Conservation (phyloP, 1,140 invertebrate species). For the Battus philenor region DNA sequence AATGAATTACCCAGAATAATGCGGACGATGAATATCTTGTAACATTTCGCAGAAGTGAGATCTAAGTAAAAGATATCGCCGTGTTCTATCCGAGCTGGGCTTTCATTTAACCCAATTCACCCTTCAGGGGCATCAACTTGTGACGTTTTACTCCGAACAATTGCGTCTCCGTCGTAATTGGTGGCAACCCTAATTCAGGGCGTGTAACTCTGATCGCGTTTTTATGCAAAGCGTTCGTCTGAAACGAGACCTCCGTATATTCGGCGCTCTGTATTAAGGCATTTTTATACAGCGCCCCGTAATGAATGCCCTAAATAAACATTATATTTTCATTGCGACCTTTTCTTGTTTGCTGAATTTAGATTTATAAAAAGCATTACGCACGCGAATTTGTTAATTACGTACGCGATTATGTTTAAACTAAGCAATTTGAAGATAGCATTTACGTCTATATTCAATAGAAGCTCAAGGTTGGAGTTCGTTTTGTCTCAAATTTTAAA, state of each 20-base stretch:
- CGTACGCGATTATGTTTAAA: too few species aligned
- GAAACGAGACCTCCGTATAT: slow-evolving; percentile 12
- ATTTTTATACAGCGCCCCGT: slow-evolving; percentile 12
- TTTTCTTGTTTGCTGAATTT: too few species aligned
- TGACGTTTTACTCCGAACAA: slow-evolving; percentile 11
- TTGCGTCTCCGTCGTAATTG: slow-evolving; percentile 13
- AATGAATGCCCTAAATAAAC: slow-evolving; percentile 17
- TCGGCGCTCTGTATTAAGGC: slow-evolving; percentile 14
- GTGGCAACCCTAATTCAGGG: slow-evolving; percentile 14
- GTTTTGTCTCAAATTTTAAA: too few species aligned
- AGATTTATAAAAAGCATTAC: background rate
- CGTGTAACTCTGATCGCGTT: slow-evolving; percentile 17
- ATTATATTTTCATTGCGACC: slow-evolving; percentile 15
- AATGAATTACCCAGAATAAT: too few species aligned
- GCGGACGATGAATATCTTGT: slow-evolving; percentile 2
- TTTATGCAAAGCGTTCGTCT: slow-evolving; percentile 13
- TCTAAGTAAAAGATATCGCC: slow-evolving; percentile 11
- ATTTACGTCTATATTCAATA: too few species aligned
- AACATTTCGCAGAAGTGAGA: slow-evolving; percentile 2
- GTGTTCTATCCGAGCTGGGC: slow-evolving; percentile 3
- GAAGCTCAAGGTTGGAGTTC: too few species aligned
- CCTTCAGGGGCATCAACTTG: slow-evolving; percentile 5
- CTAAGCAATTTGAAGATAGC: too few species aligned
- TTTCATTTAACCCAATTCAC: slow-evolving; percentile 16
- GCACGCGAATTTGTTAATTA: background rate